Evolutionary conservation across 2,888 invertebrate genomes (phyloP).

Genomic region (Sarcophaga subvicina): DNA sequence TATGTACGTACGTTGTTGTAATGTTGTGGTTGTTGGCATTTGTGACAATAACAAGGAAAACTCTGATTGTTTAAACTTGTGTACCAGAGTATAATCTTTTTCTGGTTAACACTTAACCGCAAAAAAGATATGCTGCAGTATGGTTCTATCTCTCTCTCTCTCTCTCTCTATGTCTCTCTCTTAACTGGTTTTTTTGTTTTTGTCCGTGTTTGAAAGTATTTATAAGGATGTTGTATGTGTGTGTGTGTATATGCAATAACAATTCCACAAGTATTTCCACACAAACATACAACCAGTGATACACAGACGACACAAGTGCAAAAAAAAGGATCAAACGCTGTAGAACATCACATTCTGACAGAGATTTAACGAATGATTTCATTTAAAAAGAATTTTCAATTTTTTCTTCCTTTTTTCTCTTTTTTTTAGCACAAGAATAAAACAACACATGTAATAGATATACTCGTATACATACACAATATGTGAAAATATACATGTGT

Average conservation of each 20-base stretch:
- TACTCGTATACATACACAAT: no score
- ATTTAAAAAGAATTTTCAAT: background rate
- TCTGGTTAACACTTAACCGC: constrained; percentile 33
- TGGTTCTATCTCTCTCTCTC: background rate
- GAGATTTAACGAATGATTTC: background rate
- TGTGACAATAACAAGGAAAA: constrained; percentile 26
- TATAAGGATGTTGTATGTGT: background rate
- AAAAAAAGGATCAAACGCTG: background rate
- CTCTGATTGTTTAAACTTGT: constrained; percentile 12
- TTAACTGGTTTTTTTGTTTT: background rate
- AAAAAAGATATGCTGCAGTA: background rate
- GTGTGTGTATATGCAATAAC: background rate
- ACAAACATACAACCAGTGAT: background rate
- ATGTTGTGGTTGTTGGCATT: background rate
- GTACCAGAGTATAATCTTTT: constrained; percentile 9
- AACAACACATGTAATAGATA: background rate
- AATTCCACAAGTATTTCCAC: background rate
- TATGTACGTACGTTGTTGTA: background rate
- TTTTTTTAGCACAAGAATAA: background rate
- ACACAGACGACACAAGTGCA: background rate
- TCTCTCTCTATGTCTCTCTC: background rate
- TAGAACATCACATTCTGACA: background rate
- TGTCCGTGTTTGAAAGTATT: background rate
- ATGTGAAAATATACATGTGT: no score
- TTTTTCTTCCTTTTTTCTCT: background rate